Percentiles rank a stretch among this genome's conserved stretches.
Conservation (phyloP, 2,797 vertebrate species). For the Apogon hyalosoma region DNA sequence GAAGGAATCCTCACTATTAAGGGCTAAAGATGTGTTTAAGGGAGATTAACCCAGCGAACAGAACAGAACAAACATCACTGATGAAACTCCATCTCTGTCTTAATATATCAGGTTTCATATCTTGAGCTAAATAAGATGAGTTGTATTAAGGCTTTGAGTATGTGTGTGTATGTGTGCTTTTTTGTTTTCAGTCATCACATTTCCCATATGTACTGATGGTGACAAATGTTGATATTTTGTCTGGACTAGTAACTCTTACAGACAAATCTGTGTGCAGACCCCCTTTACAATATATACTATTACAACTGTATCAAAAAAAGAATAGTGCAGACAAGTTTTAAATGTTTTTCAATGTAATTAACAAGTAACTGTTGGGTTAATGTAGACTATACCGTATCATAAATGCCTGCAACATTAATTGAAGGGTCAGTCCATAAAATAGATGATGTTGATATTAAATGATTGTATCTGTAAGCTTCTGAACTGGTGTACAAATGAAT, state of each 20-base stretch:
- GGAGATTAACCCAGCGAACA: conserved; percentile 4
- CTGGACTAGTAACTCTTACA: not conserved
- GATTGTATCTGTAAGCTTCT: no score
- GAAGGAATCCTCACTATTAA: conserved; percentile 3
- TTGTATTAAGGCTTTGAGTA: not conserved
- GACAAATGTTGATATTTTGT: conserved; percentile 21
- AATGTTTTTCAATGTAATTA: no score
- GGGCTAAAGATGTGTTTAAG: conserved; percentile 4
- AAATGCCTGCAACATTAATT: no score
- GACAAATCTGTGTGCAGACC: no score
- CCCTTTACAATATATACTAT: no score
- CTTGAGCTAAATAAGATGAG: conserved; percentile 3
- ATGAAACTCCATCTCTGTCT: not conserved
- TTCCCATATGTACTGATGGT: conserved; percentile 14
- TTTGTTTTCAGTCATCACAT: not conserved
- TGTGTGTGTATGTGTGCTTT: not conserved
- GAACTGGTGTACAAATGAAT: not conserved
- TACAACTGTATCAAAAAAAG: no score
- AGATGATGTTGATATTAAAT: no score
- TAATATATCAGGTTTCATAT: conserved; percentile 15
- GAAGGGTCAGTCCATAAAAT: no score
- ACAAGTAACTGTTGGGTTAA: no score
- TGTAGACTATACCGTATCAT: no score
- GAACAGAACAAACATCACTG: conserved; percentile 3
- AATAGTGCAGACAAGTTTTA: no score